phyloP scores from a whole-genome alignment of 2,797 vertebrate genomes.

The Spondyliosoma cantharus region DNA sequence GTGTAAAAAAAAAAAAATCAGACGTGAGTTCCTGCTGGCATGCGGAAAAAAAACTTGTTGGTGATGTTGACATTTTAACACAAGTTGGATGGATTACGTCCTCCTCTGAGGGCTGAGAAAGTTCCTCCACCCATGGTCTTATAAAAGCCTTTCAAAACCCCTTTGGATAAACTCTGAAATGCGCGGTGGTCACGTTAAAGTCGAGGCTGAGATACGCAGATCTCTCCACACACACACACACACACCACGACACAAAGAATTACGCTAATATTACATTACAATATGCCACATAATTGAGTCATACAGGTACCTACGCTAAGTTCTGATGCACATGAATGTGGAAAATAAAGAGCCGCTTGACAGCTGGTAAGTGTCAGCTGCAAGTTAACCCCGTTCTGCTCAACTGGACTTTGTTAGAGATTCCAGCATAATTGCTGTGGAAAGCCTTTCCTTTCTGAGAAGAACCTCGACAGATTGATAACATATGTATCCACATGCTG shows the following conservation, averaged over 20 bases:
- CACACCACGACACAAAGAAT: background rate
- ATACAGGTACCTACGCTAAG: background rate
- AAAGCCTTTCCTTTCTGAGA: constrained; percentile 54
- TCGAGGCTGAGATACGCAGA: background rate
- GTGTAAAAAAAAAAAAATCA: constrained; percentile 24
- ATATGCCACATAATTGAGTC: constrained; percentile 6
- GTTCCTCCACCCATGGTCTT: constrained; percentile 40
- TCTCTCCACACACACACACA: constrained; percentile 12
- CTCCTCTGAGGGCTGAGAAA: constrained; percentile 34
- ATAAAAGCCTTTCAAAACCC: constrained; percentile 45
- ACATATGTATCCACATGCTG: constrained; percentile 54
- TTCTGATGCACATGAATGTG: constrained; percentile 8
- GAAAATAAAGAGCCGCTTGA: constrained; percentile 33
- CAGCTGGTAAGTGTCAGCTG: constrained; percentile 45
- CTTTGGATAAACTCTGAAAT: constrained; percentile 41
- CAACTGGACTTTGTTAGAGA: constrained; percentile 60
- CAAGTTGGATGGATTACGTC: constrained; percentile 43
- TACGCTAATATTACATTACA: background rate
- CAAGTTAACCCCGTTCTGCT: constrained; percentile 55
- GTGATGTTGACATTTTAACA: constrained; percentile 51
- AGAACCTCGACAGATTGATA: constrained; percentile 62
- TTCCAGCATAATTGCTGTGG: constrained; percentile 68
- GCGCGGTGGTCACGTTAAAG: constrained; percentile 18
- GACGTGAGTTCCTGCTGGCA: constrained; percentile 23
- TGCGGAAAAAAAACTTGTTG: constrained; percentile 1